These are phyloP conservation scores for Calephelis nemesis DNA, from an alignment of 1,140 invertebrate genomes.

Conservation along the genomic window DNA sequence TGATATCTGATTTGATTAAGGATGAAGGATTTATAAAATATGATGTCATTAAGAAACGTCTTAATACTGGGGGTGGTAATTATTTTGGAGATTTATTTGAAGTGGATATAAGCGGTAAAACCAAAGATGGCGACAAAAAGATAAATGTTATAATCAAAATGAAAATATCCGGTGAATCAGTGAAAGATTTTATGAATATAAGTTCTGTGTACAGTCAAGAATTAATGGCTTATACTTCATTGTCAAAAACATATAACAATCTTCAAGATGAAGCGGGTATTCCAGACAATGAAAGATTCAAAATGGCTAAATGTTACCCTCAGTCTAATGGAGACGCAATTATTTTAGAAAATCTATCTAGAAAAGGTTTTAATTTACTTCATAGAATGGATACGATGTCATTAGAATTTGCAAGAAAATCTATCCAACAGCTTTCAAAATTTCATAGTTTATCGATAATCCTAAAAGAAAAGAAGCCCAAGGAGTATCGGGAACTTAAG, in stretches of 20 bases:
- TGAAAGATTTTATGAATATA: not conserved
- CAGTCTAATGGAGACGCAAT: not conserved
- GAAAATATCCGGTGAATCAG: not conserved
- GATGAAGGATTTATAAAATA: conserved; percentile 38
- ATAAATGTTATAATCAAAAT: conserved; percentile 28
- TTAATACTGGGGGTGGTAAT: conserved; percentile 27
- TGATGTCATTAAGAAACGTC: conserved; percentile 27
- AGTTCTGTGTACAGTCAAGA: not conserved
- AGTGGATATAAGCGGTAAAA: conserved; percentile 32
- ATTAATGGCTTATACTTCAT: not conserved
- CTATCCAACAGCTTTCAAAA: not conserved
- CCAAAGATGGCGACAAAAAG: conserved; percentile 25
- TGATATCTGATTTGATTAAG: conserved; percentile 33
- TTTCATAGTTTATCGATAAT: not conserved
- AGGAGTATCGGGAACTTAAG: not conserved
- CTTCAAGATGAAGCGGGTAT: conserved; percentile 22
- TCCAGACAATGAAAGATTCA: conserved; percentile 17
- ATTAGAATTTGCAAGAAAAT: not conserved
- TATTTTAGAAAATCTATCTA: not conserved
- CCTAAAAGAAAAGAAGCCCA: not conserved
- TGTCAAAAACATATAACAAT: not conserved
- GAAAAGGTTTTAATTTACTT: not conserved
- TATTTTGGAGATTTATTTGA: conserved; percentile 33
- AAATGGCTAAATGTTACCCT: conserved; percentile 12
- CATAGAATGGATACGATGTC: conserved; percentile 1